These are phyloP conservation scores for Yponomeuta sedellus DNA, from an alignment of 2,888 invertebrate species.

Conservation along the genomic window DNA sequence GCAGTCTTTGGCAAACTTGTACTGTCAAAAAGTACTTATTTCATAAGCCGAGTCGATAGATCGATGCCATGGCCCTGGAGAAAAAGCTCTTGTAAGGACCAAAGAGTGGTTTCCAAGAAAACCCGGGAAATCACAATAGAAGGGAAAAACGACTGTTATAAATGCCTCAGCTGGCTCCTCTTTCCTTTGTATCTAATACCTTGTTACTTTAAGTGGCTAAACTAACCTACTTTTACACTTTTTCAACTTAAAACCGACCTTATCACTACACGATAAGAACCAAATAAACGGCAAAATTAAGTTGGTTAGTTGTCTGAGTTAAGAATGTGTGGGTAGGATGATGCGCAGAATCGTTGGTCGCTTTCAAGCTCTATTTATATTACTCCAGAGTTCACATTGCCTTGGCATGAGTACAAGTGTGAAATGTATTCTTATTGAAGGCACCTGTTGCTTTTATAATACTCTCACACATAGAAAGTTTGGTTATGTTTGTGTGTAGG, in stretches of 20 bases:
- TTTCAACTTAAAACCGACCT: background rate
- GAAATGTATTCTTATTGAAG: background rate
- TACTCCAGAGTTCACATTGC: no score
- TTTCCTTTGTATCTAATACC: background rate
- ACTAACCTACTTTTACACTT: background rate
- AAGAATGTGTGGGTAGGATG: background rate
- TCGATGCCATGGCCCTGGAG: no score
- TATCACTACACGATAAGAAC: background rate
- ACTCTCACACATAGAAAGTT: background rate
- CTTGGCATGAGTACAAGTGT: background rate
- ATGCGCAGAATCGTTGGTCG: background rate
- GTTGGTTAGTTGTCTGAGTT: background rate
- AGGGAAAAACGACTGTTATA: background rate
- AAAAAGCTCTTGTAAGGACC: background rate
- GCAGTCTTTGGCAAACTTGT: no score
- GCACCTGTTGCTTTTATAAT: background rate
- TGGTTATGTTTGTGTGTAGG: background rate
- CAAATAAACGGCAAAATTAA: background rate
- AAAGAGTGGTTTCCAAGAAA: background rate
- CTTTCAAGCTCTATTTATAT: no score
- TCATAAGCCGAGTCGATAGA: no score
- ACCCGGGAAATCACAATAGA: background rate
- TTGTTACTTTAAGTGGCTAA: background rate
- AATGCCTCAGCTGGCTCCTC: background rate
- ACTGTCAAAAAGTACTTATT: no score